Conservation (phyloP, 2,888 invertebrate genomes). For the Melinaea menophilus region DNA sequence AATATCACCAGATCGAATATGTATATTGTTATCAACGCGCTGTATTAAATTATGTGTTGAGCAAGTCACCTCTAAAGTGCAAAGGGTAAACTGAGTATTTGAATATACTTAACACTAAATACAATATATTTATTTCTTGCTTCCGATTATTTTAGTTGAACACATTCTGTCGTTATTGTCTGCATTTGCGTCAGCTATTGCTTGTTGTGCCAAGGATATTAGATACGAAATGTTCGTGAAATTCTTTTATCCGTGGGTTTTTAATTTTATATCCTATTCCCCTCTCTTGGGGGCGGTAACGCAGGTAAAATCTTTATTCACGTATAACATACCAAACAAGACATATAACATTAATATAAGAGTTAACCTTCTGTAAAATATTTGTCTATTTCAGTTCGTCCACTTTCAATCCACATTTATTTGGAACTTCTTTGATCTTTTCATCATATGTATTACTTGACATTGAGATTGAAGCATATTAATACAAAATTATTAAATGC, state of each 20-base stretch:
- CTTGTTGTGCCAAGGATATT: conserved; percentile 41
- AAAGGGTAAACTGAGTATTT: background rate
- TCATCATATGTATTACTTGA: conserved; percentile 82
- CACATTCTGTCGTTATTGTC: conserved; percentile 60
- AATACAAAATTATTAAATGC: conserved; percentile 67
- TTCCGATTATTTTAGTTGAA: conserved; percentile 49
- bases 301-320: conserved; percentile 45
- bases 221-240: conserved; percentile 55
- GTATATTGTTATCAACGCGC: too few species aligned
- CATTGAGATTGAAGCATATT: conserved; percentile 80
- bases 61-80: too few species aligned
- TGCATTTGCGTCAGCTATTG: conserved; percentile 51
- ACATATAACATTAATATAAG: background rate
- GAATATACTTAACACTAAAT: background rate
- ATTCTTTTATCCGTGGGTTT: conserved; percentile 66
- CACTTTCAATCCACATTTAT: conserved; percentile 83
- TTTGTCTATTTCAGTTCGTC: conserved; percentile 57
- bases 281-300: conserved; percentile 49
- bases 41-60: too few species aligned
- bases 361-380: background rate
- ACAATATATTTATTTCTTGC: background rate
- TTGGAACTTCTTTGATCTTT: conserved; percentile 86
- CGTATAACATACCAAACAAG: background rate
- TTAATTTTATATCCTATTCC: conserved; percentile 54
- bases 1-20: too few species aligned